phyloP scores from a whole-genome alignment of 2,797 vertebrate genomes.

The Hypotaenidia philippensis region DNA sequence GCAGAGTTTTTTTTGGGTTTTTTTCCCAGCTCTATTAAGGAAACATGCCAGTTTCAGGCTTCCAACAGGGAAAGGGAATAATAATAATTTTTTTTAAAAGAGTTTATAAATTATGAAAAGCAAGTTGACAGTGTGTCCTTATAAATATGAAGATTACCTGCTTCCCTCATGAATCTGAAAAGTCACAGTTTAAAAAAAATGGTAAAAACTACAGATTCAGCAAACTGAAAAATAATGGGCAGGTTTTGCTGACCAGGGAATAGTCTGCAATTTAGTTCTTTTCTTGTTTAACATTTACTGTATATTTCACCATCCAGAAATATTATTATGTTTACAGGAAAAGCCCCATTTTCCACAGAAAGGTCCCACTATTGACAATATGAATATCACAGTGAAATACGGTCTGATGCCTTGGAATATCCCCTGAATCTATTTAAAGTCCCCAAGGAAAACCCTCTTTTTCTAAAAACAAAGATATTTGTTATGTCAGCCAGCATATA shows the following conservation, averaged over 20 bases:
- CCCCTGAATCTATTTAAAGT: constrained; percentile 61
- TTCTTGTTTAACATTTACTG: constrained; percentile 70
- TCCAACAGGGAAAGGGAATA: constrained; percentile 53
- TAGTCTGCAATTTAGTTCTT: constrained; percentile 71
- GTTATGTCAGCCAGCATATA: constrained; percentile 40
- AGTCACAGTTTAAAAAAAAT: constrained; percentile 69
- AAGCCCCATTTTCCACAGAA: constrained; percentile 51
- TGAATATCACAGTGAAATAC: constrained; percentile 67
- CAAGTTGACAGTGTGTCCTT: constrained; percentile 75
- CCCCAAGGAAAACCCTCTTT: constrained; percentile 51
- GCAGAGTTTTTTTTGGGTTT: background rate
- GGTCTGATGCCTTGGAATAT: constrained; percentile 32
- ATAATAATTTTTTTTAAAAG: background rate
- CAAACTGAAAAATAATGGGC: constrained; percentile 74
- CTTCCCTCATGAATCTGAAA: constrained; percentile 71
- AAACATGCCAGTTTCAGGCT: constrained; percentile 58
- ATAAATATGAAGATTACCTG: constrained; percentile 79
- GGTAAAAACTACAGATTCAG: constrained; percentile 72
- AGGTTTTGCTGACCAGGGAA: constrained; percentile 77
- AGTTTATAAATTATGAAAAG: constrained; percentile 79
- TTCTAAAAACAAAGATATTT: constrained; percentile 52
- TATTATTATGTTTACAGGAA: constrained; percentile 71
- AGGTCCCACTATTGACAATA: constrained; percentile 65
- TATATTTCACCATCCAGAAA: constrained; percentile 64
- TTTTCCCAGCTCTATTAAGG: constrained; percentile 47